Conservation (phyloP, 2,113 vertebrate species). For the Sula dactylatra region DNA sequence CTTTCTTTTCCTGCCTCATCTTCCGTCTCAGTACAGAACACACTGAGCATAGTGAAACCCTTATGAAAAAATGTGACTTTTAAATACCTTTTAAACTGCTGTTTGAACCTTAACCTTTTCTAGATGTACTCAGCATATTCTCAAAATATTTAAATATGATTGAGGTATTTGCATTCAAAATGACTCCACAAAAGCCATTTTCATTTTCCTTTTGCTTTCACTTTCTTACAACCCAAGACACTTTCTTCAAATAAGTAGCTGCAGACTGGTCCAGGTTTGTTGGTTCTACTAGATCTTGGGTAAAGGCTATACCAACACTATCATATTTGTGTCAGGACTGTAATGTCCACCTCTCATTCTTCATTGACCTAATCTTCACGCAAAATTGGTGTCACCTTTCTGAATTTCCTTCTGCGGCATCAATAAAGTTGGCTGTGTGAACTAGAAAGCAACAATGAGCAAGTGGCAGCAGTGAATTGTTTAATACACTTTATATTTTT, state of each 20-base stretch:
- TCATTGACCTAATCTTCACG: neutral
- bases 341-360: neutral
- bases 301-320: neutral
- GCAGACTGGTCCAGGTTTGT: neutral
- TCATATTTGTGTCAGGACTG: neutral
- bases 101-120: neutral
- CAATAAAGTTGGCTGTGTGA: neutral
- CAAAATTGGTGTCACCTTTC: neutral
- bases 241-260: neutral
- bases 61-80: neutral
- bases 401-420: neutral
- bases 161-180: neutral
- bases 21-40: neutral
- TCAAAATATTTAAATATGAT: neutral
- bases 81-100: neutral
- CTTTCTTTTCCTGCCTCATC: neutral
- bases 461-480: neutral
- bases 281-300: neutral
- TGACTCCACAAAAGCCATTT: neutral
- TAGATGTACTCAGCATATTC: neutral
- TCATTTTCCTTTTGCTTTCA: neutral
- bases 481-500: neutral
- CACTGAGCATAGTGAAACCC: neutral
- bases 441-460: neutral
- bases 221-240: neutral